phyloP scores from a whole-genome alignment of 2,797 vertebrate species.

The Varecia variegata region DNA sequence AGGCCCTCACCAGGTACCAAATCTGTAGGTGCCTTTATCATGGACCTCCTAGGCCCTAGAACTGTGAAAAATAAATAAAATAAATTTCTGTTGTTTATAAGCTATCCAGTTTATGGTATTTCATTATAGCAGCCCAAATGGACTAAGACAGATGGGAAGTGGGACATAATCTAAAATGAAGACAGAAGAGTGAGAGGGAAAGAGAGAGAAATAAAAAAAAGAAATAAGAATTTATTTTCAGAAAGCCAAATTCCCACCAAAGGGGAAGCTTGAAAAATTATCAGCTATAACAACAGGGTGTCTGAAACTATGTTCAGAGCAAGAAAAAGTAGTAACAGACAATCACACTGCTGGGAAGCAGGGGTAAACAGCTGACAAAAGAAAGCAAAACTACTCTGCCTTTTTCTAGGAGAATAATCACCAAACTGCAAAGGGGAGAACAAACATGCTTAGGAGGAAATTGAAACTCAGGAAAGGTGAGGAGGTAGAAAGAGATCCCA shows the following conservation, averaged over 20 bases:
- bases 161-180: neutral
- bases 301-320: neutral
- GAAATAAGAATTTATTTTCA: neutral
- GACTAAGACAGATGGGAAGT: neutral
- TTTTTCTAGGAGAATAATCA: conserved; percentile 2
- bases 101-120: neutral
- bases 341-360: neutral
- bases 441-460: neutral
- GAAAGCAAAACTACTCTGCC: neutral
- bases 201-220: neutral
- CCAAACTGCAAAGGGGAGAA: neutral
- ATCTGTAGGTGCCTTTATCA: neutral
- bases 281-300: neutral
- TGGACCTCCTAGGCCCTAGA: neutral
- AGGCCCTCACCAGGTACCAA: neutral
- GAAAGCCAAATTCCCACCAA: neutral
- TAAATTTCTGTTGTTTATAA: neutral
- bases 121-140: neutral
- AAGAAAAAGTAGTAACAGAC: neutral
- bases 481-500: neutral
- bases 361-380: neutral
- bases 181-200: neutral
- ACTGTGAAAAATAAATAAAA: neutral
- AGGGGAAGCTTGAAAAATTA: neutral
- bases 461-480: neutral